phyloP scores from a whole-genome alignment of 2,797 vertebrate species.

The Mormyrus hasselquistii region DNA sequence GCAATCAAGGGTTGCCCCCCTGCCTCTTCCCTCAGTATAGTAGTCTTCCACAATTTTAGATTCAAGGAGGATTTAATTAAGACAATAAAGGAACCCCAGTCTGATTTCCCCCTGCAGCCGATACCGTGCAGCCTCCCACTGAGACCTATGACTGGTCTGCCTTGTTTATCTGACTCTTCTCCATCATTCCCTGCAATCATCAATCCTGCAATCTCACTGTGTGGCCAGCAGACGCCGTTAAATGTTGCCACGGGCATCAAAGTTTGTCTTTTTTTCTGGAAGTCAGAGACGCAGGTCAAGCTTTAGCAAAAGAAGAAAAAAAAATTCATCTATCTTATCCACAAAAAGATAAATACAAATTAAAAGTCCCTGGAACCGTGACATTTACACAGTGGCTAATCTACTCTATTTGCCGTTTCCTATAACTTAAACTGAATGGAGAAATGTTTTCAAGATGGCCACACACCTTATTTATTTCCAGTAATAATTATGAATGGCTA shows the following conservation, averaged over 20 bases:
- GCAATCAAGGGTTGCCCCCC: constrained; percentile 26
- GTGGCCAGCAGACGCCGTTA: constrained; percentile 19
- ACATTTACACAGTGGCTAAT: neutral
- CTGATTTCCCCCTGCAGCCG: constrained; percentile 32
- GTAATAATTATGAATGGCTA: too few relatives aligned
- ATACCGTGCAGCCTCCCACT: constrained; percentile 37
- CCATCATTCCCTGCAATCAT: constrained; percentile 25
- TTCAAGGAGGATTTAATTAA: constrained; percentile 32
- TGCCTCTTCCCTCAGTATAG: constrained; percentile 19
- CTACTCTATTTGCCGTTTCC: neutral
- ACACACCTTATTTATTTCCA: neutral
- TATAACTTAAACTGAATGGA: neutral
- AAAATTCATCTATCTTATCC: neutral
- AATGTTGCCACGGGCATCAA: constrained; percentile 32
- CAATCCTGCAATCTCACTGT: constrained; percentile 23
- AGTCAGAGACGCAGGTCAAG: neutral
- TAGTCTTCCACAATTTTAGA: constrained; percentile 25
- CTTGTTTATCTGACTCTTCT: constrained; percentile 36
- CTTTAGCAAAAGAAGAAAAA: neutral
- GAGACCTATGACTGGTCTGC: constrained; percentile 30
- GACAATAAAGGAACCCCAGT: constrained; percentile 34
- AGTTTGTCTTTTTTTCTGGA: constrained; percentile 17
- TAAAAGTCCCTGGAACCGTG: neutral
- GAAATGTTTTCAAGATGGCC: neutral
- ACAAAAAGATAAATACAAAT: neutral